Conservation (phyloP, 2,888 invertebrate species). For the Melieria crassipennis region DNA sequence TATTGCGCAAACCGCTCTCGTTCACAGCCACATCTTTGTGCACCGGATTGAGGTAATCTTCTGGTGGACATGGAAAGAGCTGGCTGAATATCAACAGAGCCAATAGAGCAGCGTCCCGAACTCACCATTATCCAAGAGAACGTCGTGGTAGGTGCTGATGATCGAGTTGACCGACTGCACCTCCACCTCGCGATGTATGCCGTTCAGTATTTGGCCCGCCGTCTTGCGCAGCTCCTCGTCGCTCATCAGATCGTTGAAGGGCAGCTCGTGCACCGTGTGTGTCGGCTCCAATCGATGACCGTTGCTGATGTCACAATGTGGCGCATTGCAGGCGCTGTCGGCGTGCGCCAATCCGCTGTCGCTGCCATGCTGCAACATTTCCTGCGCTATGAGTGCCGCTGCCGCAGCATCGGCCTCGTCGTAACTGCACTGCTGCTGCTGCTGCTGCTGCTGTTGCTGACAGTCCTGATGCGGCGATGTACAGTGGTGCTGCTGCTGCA, state of each 20-base stretch:
- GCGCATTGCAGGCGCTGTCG: conserved; percentile 24
- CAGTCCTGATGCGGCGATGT: conserved; percentile 39
- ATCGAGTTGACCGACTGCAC: conserved; percentile 69
- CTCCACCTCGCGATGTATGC: conserved; percentile 70
- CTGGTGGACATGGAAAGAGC: conserved; percentile 46
- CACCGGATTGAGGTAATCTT: conserved; percentile 75
- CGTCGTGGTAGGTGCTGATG: conserved; percentile 64
- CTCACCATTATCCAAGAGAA: conserved; percentile 63
- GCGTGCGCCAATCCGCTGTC: neutral
- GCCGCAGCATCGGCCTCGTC: conserved; percentile 32
- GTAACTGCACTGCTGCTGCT: conserved; percentile 28
- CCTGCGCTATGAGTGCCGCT: conserved; percentile 25
- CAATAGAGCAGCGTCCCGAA: neutral
- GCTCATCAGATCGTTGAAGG: conserved; percentile 57
- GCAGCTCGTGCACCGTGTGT: conserved; percentile 38
- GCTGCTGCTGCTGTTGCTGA: conserved; percentile 54
- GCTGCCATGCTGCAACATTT: conserved; percentile 26
- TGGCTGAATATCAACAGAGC: too few relatives aligned
- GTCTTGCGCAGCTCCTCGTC: conserved; percentile 68
- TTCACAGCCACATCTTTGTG: conserved; percentile 80
- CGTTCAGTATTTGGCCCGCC: conserved; percentile 71
- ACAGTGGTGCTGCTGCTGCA: conserved; percentile 45
- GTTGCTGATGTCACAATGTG: conserved; percentile 38
- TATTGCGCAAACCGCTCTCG: conserved; percentile 75
- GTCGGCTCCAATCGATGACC: conserved; percentile 2